Evolutionary conservation across 2,797 vertebrate species (phyloP).

Genomic region (Euthynnus affinis): DNA sequence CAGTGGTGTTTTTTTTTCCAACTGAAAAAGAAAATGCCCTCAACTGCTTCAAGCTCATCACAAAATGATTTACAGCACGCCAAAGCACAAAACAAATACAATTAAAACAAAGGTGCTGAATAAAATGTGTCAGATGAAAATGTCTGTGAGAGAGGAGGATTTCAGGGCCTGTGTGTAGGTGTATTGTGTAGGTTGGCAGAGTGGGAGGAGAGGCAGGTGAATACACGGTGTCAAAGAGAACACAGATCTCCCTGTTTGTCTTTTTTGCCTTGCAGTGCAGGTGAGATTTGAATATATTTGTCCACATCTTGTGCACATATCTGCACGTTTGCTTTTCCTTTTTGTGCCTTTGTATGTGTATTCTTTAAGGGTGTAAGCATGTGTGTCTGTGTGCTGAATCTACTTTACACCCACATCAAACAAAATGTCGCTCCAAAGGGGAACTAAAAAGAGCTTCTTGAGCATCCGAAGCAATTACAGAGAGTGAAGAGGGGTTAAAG

Average conservation of each 20-base stretch:
- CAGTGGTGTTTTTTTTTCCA: neutral
- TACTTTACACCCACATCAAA: conserved; percentile 63
- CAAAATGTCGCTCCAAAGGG: conserved; percentile 58
- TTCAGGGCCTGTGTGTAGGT: conserved; percentile 74
- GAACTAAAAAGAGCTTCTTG: conserved; percentile 52
- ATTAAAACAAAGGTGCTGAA: conserved; percentile 38
- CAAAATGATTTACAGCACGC: conserved; percentile 51
- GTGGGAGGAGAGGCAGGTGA: conserved; percentile 82
- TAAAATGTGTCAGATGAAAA: conserved; percentile 72
- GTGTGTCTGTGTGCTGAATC: conserved; percentile 27
- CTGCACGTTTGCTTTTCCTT: neutral
- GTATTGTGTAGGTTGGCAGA: conserved; percentile 80
- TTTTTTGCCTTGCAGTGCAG: conserved; percentile 54
- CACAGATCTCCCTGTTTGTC: conserved; percentile 65
- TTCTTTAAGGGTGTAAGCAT: conserved; percentile 15
- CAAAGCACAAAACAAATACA: conserved; percentile 55
- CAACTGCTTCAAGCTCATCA: conserved; percentile 49
- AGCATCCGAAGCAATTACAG: conserved; percentile 71
- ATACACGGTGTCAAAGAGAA: conserved; percentile 75
- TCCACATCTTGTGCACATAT: conserved; percentile 29
- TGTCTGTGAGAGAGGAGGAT: conserved; percentile 64
- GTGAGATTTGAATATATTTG: conserved; percentile 49
- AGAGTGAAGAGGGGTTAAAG: conserved; percentile 56
- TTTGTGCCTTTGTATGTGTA: neutral
- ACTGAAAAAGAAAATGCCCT: conserved; percentile 41